Percentiles rank a stretch among this genome's conserved stretches.
Conservation (phyloP, 2,797 vertebrate genomes). For the Onychomys torridus region DNA sequence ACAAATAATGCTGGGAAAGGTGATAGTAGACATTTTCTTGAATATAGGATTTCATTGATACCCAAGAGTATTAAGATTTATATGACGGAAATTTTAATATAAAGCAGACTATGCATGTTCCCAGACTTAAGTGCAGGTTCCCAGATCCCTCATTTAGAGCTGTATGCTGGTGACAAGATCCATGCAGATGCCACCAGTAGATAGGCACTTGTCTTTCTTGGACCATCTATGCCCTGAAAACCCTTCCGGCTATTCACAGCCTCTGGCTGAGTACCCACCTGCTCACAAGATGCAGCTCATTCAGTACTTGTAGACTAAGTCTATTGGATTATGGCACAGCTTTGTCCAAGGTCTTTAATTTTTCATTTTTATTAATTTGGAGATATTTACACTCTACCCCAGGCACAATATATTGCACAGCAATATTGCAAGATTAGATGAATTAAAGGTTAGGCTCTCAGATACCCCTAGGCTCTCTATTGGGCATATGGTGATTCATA, state of each 20-base stretch:
- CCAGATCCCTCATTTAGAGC: neutral
- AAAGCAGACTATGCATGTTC: neutral
- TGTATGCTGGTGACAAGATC: neutral
- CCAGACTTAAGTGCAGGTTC: neutral
- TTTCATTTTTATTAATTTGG: slow-evolving; percentile 52
- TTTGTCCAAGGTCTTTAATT: neutral
- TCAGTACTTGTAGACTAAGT: neutral
- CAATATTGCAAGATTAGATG: neutral
- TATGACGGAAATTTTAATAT: neutral
- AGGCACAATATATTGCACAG: neutral
- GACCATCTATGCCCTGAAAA: neutral
- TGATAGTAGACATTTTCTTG: slow-evolving; percentile 41
- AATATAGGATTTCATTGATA: neutral
- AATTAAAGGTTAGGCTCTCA: neutral
- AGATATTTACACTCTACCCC: neutral
- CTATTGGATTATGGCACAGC: neutral
- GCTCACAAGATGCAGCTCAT: neutral
- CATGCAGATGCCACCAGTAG: neutral
- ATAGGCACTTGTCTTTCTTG: neutral
- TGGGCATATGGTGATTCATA: neutral
- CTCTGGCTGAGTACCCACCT: neutral
- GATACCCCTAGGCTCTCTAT: neutral
- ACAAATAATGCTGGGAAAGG: slow-evolving; percentile 25
- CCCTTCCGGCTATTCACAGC: neutral
- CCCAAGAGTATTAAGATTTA: slow-evolving; percentile 13